Conservation (phyloP, 2,888 invertebrate species). For the Heliconius aoede region DNA sequence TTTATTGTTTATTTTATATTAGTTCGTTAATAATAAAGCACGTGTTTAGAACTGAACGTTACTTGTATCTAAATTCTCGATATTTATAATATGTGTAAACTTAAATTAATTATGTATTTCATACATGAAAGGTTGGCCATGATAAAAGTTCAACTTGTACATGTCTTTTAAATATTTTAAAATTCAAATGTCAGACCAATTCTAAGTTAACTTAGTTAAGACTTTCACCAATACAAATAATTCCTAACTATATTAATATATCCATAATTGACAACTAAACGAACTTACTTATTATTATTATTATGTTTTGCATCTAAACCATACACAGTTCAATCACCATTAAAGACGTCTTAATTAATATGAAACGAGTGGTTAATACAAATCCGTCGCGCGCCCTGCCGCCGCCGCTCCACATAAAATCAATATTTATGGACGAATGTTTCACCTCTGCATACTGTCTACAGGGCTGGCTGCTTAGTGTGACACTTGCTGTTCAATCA, state of each 20-base stretch:
- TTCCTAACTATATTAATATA: too few relatives aligned
- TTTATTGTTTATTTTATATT: not conserved
- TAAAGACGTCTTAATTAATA: conserved; percentile 13
- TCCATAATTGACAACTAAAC: too few relatives aligned
- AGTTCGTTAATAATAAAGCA: not conserved
- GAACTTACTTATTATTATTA: not conserved
- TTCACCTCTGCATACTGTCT: conserved; percentile 65
- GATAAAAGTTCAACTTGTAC: too few relatives aligned
- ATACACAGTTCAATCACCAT: not conserved
- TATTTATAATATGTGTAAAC: too few relatives aligned
- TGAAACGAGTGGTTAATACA: not conserved
- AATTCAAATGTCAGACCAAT: not conserved
- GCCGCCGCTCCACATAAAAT: conserved; percentile 65
- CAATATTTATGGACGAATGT: conserved; percentile 79
- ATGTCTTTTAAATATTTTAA: not conserved
- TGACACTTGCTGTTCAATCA: not conserved
- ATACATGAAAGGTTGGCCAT: too few relatives aligned
- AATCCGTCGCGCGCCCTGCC: conserved; percentile 52
- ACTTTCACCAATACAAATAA: not conserved
- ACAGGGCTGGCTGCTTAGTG: conserved; percentile 27
- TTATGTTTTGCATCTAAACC: not conserved
- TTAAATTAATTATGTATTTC: too few relatives aligned
- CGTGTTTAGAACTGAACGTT: not conserved
- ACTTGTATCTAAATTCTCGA: too few relatives aligned
- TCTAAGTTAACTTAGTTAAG: not conserved